These are phyloP conservation scores for Hylaea fasciaria DNA, from an alignment of 2,888 invertebrate species.

Conservation along the genomic window DNA sequence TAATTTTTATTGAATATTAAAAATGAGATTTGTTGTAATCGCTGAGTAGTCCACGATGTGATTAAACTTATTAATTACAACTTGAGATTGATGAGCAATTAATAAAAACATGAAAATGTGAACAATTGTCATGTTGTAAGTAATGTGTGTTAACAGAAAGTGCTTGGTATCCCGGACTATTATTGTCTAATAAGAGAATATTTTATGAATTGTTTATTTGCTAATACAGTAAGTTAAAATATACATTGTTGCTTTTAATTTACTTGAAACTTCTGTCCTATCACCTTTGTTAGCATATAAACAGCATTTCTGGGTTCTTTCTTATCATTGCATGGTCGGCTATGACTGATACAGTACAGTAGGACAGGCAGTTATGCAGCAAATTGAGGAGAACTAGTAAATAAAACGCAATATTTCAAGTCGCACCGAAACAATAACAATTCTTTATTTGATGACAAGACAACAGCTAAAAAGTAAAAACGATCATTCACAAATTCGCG, in stretches of 20 bases:
- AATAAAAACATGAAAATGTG: conserved; percentile 35
- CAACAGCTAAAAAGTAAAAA: too few species aligned
- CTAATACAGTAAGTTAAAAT: conserved; percentile 86
- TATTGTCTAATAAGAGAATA: conserved; percentile 79
- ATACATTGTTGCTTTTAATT: conserved; percentile 58
- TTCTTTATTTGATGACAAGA: too few species aligned
- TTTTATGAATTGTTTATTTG: conserved; percentile 85
- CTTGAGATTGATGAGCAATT: conserved; percentile 40
- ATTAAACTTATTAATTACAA: conserved; percentile 48
- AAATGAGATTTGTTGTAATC: conserved; percentile 71
- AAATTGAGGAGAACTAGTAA: too few species aligned
- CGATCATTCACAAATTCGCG: too few species aligned
- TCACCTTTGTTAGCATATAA: too few species aligned
- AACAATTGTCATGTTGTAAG: conserved; percentile 56
- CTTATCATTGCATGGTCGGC: too few species aligned
- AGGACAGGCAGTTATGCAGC: too few species aligned
- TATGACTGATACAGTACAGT: too few species aligned
- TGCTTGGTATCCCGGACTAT: conserved; percentile 71
- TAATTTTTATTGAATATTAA: conserved; percentile 73
- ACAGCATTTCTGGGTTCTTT: too few species aligned
- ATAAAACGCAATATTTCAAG: too few species aligned
- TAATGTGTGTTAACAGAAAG: conserved; percentile 53
- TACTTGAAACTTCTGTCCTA: not conserved
- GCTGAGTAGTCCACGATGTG: conserved; percentile 61
- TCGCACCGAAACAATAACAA: too few species aligned